Conservation (phyloP, 2,888 invertebrate species). For the Timandra comae region DNA sequence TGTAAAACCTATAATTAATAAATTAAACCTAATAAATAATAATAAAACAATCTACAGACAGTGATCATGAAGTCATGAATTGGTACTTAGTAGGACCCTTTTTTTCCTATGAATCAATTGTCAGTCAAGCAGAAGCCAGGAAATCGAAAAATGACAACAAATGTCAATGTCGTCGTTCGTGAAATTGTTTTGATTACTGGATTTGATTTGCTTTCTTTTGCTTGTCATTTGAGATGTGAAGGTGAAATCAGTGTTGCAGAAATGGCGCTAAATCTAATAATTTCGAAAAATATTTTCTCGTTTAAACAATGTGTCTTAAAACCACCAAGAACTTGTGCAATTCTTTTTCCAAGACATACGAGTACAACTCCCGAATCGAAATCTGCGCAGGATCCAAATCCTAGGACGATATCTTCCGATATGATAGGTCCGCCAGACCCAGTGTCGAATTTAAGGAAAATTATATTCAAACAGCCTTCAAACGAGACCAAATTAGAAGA, state of each 20-base stretch:
- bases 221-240: too few species aligned
- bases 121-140: too few species aligned
- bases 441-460: conserved; percentile 85
- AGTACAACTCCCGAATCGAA: conserved; percentile 46
- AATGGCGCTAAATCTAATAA: conserved; percentile 13
- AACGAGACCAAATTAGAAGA: conserved; percentile 82
- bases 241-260: too few species aligned
- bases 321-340: conserved; percentile 22
- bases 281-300: conserved; percentile 7
- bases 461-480: conserved; percentile 79
- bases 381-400: conserved; percentile 52
- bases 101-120: too few species aligned
- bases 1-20: too few species aligned
- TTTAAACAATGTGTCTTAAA: conserved; percentile 13
- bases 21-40: too few species aligned
- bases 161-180: neutral
- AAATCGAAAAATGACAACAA: too few species aligned
- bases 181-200: too few species aligned
- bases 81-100: too few species aligned
- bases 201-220: too few species aligned
- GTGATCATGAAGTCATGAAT: too few species aligned
- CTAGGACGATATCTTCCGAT: conserved; percentile 67
- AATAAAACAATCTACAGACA: too few species aligned
- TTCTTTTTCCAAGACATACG: conserved; percentile 25
- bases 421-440: conserved; percentile 89